Evolutionary conservation across 2,888 invertebrate species (phyloP).

Genomic region (Trissonchulus sp.): DNA sequence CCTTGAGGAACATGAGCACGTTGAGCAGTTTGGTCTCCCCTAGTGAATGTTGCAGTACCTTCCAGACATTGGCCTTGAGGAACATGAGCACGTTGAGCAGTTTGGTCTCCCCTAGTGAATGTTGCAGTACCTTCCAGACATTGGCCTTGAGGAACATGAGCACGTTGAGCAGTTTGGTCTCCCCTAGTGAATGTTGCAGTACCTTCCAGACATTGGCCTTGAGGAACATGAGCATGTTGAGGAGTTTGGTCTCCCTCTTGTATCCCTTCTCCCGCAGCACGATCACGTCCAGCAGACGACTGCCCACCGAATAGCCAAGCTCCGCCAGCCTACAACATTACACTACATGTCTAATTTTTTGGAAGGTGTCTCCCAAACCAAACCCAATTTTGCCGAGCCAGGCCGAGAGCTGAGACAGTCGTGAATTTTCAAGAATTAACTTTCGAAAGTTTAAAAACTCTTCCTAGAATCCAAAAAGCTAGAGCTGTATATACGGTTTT

Average conservation of each 20-base stretch:
- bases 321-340: slow-evolving; percentile 78
- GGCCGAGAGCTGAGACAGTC: too few species aligned
- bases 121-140: slow-evolving; percentile 91
- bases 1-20: slow-evolving; percentile 88
- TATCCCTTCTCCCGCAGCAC: slow-evolving; percentile 86
- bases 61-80: slow-evolving; percentile 93
- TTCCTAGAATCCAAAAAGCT: too few species aligned
- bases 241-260: slow-evolving; percentile 86
- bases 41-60: too few species aligned
- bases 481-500: too few species aligned
- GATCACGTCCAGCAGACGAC: slow-evolving; percentile 82
- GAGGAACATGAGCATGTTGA: slow-evolving; percentile 88
- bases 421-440: too few species aligned
- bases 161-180: slow-evolving; percentile 60
- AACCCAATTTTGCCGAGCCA: too few species aligned
- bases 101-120: slow-evolving; percentile 57
- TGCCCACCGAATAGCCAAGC: slow-evolving; percentile 88
- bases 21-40: slow-evolving; percentile 92
- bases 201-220: slow-evolving; percentile 96
- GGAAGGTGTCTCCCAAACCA: too few species aligned
- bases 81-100: slow-evolving; percentile 72
- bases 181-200: too few species aligned
- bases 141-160: slow-evolving; percentile 89
- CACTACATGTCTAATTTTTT: too few species aligned
- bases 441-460: too few species aligned